Percentiles rank a stretch among this genome's conserved stretches.
Conservation (phyloP, 2,888 invertebrate species). For the Digitonthophagus gazella region DNA sequence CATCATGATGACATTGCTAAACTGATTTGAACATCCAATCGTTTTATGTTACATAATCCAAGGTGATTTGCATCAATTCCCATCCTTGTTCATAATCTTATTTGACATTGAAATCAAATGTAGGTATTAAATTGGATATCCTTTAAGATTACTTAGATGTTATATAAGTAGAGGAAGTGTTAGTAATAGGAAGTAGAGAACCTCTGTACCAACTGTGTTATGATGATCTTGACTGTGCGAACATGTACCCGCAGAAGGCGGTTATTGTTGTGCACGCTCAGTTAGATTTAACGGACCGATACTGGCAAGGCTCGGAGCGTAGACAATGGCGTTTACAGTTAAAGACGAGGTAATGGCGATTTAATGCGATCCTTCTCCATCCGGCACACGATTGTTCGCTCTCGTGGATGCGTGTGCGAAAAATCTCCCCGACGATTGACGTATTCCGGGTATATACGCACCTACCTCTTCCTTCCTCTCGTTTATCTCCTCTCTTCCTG, state of each 20-base stretch:
- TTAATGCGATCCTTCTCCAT: slow-evolving; percentile 12
- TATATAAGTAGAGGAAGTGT: not conserved
- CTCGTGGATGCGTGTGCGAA: slow-evolving; percentile 8
- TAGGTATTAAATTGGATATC: no score
- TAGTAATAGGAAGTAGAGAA: not conserved
- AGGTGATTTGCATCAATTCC: no score
- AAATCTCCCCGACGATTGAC: slow-evolving; percentile 1
- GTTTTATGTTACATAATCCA: no score
- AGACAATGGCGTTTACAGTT: slow-evolving; percentile 16
- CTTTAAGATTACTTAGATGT: no score
- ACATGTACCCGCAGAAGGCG: not conserved
- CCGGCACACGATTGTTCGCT: slow-evolving; percentile 3
- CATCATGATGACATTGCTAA: no score
- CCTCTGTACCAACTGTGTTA: not conserved
- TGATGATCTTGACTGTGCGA: not conserved
- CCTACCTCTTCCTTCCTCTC: not conserved
- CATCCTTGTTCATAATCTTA: no score
- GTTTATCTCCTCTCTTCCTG: not conserved
- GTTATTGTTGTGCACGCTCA: not conserved
- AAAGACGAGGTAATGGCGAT: slow-evolving; percentile 12
- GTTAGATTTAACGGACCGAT: slow-evolving; percentile 13
- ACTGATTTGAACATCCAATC: no score
- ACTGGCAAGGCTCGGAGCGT: not conserved
- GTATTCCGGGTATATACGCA: not conserved
- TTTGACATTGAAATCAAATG: no score